Base-by-base conservation (phyloP, 2,888 invertebrate species). In the Cordilura impudica region DNA sequence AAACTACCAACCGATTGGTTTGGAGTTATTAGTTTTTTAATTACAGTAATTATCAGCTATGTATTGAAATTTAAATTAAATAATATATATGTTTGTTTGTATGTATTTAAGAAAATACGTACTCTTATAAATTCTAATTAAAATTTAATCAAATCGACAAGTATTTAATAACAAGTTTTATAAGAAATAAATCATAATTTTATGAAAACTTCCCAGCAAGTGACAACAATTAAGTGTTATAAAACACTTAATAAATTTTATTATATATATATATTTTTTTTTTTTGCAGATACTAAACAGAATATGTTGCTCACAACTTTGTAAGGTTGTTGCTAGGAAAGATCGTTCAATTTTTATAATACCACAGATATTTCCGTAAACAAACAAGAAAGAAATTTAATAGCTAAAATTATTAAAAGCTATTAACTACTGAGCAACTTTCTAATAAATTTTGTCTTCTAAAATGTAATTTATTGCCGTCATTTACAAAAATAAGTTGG, bases 151-250 rank as follows among this genome's bases (percentile, higher is more conserved):
- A 35, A 53, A 60, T 66, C 74, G 67, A 67, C 67, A 63, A 58
- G 49, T 71, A 19, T 21, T 74, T 66, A 74, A 67, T 67, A 26
- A 67, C 60, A 29, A 45, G 66, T 53, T 67, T 8, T n/a, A 21
- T 23, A 4, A 7, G 3, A 43, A 66, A 74, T 67, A 74, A 74
- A 74, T 74, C 73, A 74, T 74, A 74, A 67, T 53, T 43, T 60
- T 43, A 66, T 43, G 12, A 10, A 63, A 8, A 60, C 31, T 66
- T 60, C 29, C 43, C 45, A 51, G 31, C 31, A 60, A 74, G 53
- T 74, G 67, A 74, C 67, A 74, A 60, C 8, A 67, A 74, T 74
- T 74, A 53, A 51, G 45, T 67, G 74, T 43, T 53, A 74, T 61
- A 61, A 60, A 60, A 47, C 67, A 67, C 67, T 29, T 29, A 29